phyloP scores from a whole-genome alignment of 2,113 vertebrate genomes.

The Eolophus roseicapilla region DNA sequence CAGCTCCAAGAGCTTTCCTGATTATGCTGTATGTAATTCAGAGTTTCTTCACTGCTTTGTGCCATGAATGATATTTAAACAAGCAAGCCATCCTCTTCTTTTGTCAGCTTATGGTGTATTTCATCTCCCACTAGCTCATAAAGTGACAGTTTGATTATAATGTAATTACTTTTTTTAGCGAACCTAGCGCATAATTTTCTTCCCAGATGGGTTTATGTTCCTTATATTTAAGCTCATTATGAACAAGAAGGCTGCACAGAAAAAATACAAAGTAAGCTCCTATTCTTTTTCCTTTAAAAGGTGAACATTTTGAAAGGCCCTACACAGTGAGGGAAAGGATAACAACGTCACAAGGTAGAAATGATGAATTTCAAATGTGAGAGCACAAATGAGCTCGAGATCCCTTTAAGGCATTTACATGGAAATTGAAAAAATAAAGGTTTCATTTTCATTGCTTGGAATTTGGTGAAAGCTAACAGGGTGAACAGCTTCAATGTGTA shows the following conservation, averaged over 20 bases:
- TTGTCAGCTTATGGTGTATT: constrained; percentile 57
- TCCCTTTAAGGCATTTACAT: constrained; percentile 59
- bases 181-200: constrained; percentile 68
- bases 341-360: background rate
- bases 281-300: background rate
- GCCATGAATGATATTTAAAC: background rate
- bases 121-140: constrained; percentile 64
- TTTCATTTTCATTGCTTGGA: constrained; percentile 30
- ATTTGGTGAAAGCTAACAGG: constrained; percentile 1
- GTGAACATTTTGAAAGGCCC: constrained; percentile 23
- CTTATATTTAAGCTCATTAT: constrained; percentile 73
- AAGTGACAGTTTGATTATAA: constrained; percentile 78
- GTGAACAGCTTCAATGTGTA: background rate
- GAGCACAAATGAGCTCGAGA: constrained; percentile 51
- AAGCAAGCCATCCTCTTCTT: constrained; percentile 27
- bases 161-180: constrained; percentile 73
- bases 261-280: constrained; percentile 54
- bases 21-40: background rate
- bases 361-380: constrained; percentile 58
- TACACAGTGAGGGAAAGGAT: background rate
- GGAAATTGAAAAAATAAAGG: constrained; percentile 62
- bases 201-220: constrained; percentile 72
- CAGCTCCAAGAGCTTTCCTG: background rate
- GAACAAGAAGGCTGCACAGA: constrained; percentile 28
- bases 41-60: constrained; percentile 18